A percentile compares a stretch with the other conserved stretches of the same genome.
phyloP scores from a whole-genome alignment of 2,888 invertebrate species.

The Mesochorus sp. region DNA sequence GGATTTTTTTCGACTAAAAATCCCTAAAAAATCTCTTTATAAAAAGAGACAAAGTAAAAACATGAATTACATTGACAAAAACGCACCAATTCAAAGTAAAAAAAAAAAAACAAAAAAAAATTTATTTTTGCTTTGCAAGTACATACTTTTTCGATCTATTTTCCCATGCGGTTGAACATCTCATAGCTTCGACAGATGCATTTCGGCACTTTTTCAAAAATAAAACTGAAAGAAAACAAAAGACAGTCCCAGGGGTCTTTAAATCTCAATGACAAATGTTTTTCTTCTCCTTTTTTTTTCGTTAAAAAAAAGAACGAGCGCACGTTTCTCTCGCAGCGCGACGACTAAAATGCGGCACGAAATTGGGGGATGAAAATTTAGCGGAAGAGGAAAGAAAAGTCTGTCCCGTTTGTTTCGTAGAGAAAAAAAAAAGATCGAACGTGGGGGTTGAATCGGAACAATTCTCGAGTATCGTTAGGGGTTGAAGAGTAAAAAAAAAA shows the following conservation, averaged over 20 bases:
- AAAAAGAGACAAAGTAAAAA: not conserved
- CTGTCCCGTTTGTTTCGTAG: slow-evolving; percentile 59
- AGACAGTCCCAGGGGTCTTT: no score
- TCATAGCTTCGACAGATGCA: not conserved
- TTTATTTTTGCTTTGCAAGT: not conserved
- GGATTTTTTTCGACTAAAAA: not conserved
- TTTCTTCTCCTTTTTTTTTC: not conserved
- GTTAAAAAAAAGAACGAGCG: not conserved
- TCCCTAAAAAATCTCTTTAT: not conserved
- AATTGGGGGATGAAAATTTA: not conserved
- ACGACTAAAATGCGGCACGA: slow-evolving; percentile 31
- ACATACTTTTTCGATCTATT: slow-evolving; percentile 10
- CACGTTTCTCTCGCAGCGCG: slow-evolving; percentile 41
- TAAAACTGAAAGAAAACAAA: not conserved
- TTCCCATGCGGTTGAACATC: not conserved
- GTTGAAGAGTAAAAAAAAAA: not conserved
- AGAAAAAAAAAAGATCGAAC: slow-evolving; percentile 4
- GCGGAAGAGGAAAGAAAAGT: slow-evolving; percentile 6
- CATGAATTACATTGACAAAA: no score
- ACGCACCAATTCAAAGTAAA: no score
- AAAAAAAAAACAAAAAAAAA: not conserved
- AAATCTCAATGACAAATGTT: no score
- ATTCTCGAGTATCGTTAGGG: not conserved
- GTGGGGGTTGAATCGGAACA: slow-evolving; percentile 11
- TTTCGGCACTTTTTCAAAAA: not conserved